Base-by-base conservation (phyloP, 2,797 vertebrate species). In the Bradypodion pumilum region DNA sequence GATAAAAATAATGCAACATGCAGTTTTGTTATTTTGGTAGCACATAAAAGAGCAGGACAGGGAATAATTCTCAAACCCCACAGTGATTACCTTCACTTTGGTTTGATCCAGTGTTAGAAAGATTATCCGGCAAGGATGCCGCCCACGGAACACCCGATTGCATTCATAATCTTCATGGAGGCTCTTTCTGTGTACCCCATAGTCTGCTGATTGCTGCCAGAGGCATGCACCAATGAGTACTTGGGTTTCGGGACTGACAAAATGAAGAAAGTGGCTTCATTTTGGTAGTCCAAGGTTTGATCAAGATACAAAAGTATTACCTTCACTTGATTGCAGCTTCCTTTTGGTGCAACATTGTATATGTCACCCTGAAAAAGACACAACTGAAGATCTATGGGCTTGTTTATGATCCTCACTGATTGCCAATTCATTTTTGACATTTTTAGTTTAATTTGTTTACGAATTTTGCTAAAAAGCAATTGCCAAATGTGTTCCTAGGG, bases 381-480 rank as follows among this genome's bases (percentile, higher is more conserved):
- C 85, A 82, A 83, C 84, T 68, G 81, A 84, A 76, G 49, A 66
- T 78, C 82, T 78, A 74, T 85, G 86, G 82, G 75, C 88, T 90
- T 89, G 84, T 87, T 91, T 89, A 32, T 85, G 83, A 86, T 90
- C 88, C 63, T 79, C 82, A 93, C 89, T 88, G 76, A 92, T 91
- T 93, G 92, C 82, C 84, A 91, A 83, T 93, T 91, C 87, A 89
- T 93, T 87, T 85, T 91, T 90, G 85, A 91, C 85, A 84, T 90
- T 93, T 93, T 91, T 89, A 65, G 90, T 92, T 93, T 90, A 89
- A 90, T 91, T 92, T 93, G 42, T 85, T 89, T 85, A 89, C 59
- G 86, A 87, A 62, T 88, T 88, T 82, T 87, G 85, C 85, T 93
- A 73, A 87, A 92, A 89, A 84, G 87, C 90, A 78, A 82, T 78